Conservation (phyloP, 2,888 invertebrate species). For the Mongoloraphidia duomilia region DNA sequence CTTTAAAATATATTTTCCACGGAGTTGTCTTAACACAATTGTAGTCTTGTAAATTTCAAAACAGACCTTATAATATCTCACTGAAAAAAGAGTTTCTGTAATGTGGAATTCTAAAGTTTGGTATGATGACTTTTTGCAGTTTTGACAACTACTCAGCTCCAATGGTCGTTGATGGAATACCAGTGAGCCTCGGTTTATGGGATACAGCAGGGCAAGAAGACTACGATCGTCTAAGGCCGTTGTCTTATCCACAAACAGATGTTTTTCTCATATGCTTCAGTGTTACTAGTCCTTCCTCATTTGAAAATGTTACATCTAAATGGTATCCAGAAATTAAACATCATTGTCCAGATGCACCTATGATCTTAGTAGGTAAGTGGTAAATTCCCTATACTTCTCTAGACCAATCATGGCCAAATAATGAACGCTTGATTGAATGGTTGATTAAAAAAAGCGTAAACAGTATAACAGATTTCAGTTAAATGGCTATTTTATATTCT, state of each 20-base stretch:
- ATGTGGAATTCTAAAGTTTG: too few species aligned
- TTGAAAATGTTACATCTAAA: slow-evolving; percentile 98
- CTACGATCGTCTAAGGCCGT: slow-evolving; percentile 87
- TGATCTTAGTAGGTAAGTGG: slow-evolving; percentile 86
- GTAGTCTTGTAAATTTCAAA: too few species aligned
- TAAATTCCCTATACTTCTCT: neutral
- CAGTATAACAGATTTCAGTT: neutral
- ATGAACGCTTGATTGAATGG: neutral
- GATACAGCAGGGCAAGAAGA: slow-evolving; percentile 98
- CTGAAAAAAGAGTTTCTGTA: too few species aligned
- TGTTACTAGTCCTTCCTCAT: slow-evolving; percentile 96
- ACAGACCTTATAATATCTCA: too few species aligned
- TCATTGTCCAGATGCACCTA: slow-evolving; percentile 98
- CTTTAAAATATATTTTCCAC: too few species aligned
- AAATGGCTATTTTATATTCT: neutral
- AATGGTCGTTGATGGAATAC: slow-evolving; percentile 95
- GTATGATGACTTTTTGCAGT: slow-evolving; percentile 34
- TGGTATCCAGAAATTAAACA: slow-evolving; percentile 99
- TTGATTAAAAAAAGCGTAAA: neutral
- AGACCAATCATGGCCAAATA: neutral
- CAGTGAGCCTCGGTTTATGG: slow-evolving; percentile 93
- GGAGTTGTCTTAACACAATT: too few species aligned
- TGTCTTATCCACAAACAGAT: slow-evolving; percentile 98
- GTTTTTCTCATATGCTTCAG: slow-evolving; percentile 99
- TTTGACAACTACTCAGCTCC: slow-evolving; percentile 99